phyloP scores from a whole-genome alignment of 2,797 vertebrate species.

The Notolabrus celidotus region DNA sequence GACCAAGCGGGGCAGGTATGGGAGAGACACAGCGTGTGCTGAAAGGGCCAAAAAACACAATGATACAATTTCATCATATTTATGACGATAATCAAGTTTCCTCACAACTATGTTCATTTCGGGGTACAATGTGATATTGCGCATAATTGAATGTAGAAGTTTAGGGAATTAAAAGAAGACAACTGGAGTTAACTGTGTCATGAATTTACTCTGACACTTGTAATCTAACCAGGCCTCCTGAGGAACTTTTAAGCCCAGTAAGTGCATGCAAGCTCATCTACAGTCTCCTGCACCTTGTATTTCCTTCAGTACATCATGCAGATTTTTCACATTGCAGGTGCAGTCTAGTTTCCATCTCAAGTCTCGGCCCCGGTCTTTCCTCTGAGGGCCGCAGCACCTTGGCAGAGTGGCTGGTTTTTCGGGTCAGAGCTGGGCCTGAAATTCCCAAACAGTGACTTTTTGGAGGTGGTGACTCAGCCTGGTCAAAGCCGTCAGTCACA shows the following conservation, averaged over 20 bases:
- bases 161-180: constrained; percentile 52
- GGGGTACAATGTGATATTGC: constrained; percentile 31
- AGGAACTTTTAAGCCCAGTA: constrained; percentile 32
- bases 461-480: constrained; percentile 73
- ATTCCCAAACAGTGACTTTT: constrained; percentile 73
- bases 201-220: constrained; percentile 30
- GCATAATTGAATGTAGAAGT: constrained; percentile 30
- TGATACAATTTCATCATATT: constrained; percentile 57
- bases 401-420: constrained; percentile 43
- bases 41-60: constrained; percentile 61
- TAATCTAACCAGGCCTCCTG: constrained; percentile 32
- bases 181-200: constrained; percentile 37
- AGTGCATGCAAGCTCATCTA: constrained; percentile 42
- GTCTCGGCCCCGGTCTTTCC: constrained; percentile 33
- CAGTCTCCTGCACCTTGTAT: constrained; percentile 40
- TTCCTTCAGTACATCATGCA: constrained; percentile 30
- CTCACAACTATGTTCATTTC: constrained; percentile 41
- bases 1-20: constrained; percentile 83
- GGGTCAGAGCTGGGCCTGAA: constrained; percentile 64
- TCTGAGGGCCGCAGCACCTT: constrained; percentile 50
- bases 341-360: constrained; percentile 49
- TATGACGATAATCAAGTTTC: constrained; percentile 49
- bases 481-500: constrained; percentile 58
- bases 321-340: constrained; percentile 67
- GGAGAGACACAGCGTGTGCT: constrained; percentile 60